These are phyloP conservation scores for Alexandromys fortis DNA, from an alignment of 2,113 vertebrate genomes.

Conservation along the genomic window DNA sequence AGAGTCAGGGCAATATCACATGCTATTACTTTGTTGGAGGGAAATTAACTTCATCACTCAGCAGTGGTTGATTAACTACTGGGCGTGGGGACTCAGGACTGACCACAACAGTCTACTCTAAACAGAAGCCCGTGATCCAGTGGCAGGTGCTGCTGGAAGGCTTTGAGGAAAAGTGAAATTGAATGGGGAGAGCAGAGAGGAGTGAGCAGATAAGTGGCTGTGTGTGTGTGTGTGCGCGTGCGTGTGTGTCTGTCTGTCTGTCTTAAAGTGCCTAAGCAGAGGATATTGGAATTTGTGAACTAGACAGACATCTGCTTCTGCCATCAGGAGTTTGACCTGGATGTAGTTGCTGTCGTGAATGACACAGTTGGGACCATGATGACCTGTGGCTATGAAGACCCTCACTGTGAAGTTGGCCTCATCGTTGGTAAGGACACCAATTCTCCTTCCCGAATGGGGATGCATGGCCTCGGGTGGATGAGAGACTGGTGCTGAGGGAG, in stretches of 20 bases:
- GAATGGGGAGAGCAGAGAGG: background rate
- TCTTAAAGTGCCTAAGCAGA: background rate
- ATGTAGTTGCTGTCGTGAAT: slow-evolving; percentile 96
- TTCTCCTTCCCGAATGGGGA: rapidly evolving
- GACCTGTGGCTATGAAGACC: slow-evolving; percentile 97
- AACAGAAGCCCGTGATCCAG: background rate
- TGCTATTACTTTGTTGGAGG: background rate
- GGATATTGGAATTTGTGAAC: background rate
- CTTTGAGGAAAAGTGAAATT: background rate
- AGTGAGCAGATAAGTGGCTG: background rate
- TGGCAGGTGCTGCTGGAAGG: background rate
- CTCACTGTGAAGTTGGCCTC: slow-evolving; percentile 95
- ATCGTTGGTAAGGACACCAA: slow-evolving; percentile 91
- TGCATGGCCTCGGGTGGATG: rapidly evolving
- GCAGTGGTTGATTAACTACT: background rate
- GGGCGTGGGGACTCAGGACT: background rate
- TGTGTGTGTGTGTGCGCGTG: too few species aligned
- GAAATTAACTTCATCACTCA: too few species aligned
- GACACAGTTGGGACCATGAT: slow-evolving; percentile 99
- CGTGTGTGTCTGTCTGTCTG: background rate
- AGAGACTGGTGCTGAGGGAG: rapidly evolving
- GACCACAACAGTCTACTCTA: background rate
- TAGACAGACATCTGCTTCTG: background rate
- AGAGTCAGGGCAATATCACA: background rate
- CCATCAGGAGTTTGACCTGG: slow-evolving; percentile 94